Evolutionary conservation across 2,888 invertebrate genomes (phyloP).

Genomic region (Polyploca ridens): DNA sequence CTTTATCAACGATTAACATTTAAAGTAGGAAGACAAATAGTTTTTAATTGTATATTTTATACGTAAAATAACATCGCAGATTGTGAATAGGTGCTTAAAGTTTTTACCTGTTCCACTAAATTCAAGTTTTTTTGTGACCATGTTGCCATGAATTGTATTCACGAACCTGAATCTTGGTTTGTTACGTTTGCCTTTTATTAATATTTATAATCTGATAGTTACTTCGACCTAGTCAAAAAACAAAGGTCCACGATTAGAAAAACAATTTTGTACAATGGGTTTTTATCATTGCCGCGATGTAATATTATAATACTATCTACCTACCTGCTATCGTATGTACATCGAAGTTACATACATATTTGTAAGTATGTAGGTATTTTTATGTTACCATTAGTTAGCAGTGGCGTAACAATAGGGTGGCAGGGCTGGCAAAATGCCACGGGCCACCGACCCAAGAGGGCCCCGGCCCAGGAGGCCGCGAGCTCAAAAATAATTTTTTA

Average conservation of each 20-base stretch:
- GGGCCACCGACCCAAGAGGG: no score
- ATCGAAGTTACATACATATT: no score
- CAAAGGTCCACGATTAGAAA: neutral
- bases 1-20: neutral
- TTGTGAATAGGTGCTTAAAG: slow-evolving; percentile 1
- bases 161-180: neutral
- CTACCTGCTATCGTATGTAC: neutral
- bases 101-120: neutral
- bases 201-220: no score
- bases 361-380: no score
- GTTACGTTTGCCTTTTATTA: no score
- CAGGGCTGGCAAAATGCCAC: no score
- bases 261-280: neutral
- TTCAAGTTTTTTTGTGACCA: neutral
- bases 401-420: no score
- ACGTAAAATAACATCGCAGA: neutral
- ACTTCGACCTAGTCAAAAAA: no score
- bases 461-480: no score
- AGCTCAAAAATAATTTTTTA: no score
- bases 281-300: neutral
- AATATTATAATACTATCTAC: neutral
- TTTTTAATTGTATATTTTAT: neutral
- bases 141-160: neutral
- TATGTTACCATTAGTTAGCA: neutral
- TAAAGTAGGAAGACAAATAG: neutral